Base-by-base conservation (phyloP, 2,797 vertebrate species). In the Diplodus sargus region DNA sequence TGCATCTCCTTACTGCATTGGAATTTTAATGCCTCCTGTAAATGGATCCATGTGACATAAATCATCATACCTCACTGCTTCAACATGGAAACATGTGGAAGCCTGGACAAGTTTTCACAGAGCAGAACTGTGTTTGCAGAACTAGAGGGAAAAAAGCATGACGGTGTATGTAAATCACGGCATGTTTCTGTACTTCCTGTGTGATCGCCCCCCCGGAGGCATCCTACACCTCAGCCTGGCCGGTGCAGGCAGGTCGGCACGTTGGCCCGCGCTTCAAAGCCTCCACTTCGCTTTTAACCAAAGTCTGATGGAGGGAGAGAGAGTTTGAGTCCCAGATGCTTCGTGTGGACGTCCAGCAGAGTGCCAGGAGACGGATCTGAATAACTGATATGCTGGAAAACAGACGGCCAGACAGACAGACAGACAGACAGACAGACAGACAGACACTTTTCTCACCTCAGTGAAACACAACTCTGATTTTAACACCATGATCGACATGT, bases 211-310 rank as follows among this genome's bases (percentile, higher is more conserved):
- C 42, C 54, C 67, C 14, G 47, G 42, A n/a, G 47, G 67, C 70
- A 4, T 61, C 69, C 81, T 53, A 61, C 76, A 81, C 71, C 64
- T 81, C 57, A 4, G 43, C 65, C 66, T 16, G 63, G 54, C 75
- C 66, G 25, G 58, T 60, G 61, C 28, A 52, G 76, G 76, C 85
- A 70, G 84, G 83, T 85, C 3, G 51, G 72, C 25, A 65, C 3
- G 22, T 81, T 90, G 89, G 87, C 90, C 57, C 8, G 0, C 0
- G 30, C 85, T 89, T 90, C 89, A 90, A 92, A 91, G 85, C 42
- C 22, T 48, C 61, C 8, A 13, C 56, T 85, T 34, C 48, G 68
- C 60, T 86, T 78, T 76, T 65, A 85, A 79, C 65, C 65, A 43
- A 60, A 78, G 59, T 79, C 78, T 77, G 79, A 60, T 8, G 60